A percentile compares a stretch with the other conserved stretches of the same genome.
Conservation (phyloP, 1,140 invertebrate genomes). For the Ips nitidus region DNA sequence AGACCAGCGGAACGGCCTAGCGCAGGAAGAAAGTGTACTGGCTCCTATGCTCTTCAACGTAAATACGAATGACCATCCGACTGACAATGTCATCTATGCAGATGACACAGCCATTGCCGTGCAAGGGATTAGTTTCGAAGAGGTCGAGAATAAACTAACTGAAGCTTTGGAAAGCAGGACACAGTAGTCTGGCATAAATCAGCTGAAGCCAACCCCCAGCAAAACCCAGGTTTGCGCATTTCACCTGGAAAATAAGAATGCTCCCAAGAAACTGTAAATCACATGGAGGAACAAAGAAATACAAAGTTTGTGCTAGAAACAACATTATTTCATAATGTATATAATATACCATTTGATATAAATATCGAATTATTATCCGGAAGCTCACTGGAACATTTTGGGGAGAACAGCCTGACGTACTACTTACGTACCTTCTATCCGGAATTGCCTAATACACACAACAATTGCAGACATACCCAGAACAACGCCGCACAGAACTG, state of each 20-base stretch:
- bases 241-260: neutral
- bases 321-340: no score
- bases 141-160: constrained; percentile 10
- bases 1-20: no score
- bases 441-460: no score
- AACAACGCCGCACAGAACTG: neutral
- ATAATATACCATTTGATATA: no score
- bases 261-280: no score
- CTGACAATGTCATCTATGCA: no score
- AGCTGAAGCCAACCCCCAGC: constrained; percentile 4
- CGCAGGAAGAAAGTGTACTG: no score
- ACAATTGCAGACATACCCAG: neutral
- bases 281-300: no score
- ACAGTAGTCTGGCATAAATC: neutral
- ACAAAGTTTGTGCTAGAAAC: no score
- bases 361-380: neutral
- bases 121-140: neutral
- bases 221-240: constrained; percentile 1
- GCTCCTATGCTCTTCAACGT: no score
- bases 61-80: no score
- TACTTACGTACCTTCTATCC: neutral
- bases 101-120: no score
- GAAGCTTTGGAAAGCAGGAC: neutral
- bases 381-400: neutral
- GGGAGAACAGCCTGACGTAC: neutral